A percentile compares a stretch with the other conserved stretches of the same genome.
Conservation (phyloP, 2,113 vertebrate genomes). For the Lepus timidus region DNA sequence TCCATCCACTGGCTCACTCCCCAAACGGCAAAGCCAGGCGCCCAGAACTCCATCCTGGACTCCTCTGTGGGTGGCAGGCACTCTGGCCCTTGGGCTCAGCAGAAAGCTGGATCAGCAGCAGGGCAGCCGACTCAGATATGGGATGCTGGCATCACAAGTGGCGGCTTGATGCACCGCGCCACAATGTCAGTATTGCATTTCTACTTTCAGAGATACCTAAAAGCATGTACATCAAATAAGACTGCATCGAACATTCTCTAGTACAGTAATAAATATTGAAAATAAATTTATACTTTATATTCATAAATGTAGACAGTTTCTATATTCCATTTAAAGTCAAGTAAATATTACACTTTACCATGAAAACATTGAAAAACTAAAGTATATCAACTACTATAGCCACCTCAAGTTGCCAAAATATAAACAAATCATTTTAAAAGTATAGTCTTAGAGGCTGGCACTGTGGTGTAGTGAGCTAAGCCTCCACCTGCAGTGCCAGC, state of each 20-base stretch:
- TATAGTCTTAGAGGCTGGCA: neutral
- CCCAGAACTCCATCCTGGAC: no score
- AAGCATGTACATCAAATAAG: slow-evolving; percentile 56
- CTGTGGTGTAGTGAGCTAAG: no score
- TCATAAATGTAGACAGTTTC: neutral
- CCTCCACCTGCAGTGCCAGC: no score
- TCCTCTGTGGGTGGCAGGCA: no score
- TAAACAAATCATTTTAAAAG: slow-evolving; percentile 54
- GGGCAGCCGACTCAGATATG: no score
- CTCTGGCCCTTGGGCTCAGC: no score
- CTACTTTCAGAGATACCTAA: slow-evolving; percentile 45
- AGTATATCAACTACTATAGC: neutral
- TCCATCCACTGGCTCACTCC: no score
- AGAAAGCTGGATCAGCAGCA: no score
- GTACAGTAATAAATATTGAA: slow-evolving; percentile 49
- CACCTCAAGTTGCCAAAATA: neutral
- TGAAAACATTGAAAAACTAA: slow-evolving; percentile 37
- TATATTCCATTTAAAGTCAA: slow-evolving; percentile 35
- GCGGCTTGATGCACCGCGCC: no score
- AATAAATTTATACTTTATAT: slow-evolving; percentile 51
- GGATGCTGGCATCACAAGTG: no score
- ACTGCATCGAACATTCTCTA: neutral
- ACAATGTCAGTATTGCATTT: neutral
- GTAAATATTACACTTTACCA: neutral
- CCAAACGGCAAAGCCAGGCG: no score